phyloP scores from a whole-genome alignment of 2,113 vertebrate species.

The Piprites chloris region DNA sequence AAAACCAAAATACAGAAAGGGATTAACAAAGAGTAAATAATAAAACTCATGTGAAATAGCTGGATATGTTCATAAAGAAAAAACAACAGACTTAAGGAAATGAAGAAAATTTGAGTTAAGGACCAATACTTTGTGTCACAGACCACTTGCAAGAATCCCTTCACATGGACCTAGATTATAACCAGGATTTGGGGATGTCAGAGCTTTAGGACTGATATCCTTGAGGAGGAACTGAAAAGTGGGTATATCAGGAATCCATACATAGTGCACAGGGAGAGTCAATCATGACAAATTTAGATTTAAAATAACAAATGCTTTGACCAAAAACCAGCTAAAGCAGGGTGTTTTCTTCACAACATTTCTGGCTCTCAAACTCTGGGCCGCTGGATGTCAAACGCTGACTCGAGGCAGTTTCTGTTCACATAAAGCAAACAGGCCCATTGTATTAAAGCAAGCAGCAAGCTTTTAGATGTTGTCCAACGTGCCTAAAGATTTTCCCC shows the following conservation, averaged over 20 bases:
- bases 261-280: neutral
- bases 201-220: neutral
- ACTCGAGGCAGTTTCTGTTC: neutral
- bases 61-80: neutral
- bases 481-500: neutral
- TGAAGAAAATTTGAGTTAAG: neutral
- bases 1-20: neutral
- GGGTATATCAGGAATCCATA: neutral
- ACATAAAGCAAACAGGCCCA: neutral
- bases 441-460: neutral
- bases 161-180: neutral
- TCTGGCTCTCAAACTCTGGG: neutral
- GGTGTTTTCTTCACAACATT: neutral
- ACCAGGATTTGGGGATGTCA: neutral
- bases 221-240: neutral
- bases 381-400: neutral
- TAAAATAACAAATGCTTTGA: neutral
- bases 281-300: neutral
- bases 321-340: neutral
- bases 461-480: neutral
- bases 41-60: neutral
- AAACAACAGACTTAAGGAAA: neutral
- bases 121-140: neutral
- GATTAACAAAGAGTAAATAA: neutral
- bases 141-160: neutral